phyloP scores from a whole-genome alignment of 2,113 vertebrate species.

The Chunga burmeisteri region DNA sequence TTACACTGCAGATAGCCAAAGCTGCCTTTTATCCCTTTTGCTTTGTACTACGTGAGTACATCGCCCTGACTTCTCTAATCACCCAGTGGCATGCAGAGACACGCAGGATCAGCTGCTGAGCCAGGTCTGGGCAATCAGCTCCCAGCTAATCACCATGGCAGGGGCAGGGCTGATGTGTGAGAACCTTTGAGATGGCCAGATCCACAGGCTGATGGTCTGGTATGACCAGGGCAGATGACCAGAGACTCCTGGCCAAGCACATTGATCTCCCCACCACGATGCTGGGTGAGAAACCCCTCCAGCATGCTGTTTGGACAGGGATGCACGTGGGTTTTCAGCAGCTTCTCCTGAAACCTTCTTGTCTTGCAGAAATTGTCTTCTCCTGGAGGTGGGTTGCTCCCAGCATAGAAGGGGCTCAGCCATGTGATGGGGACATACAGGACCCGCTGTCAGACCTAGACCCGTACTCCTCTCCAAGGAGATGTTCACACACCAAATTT shows the following conservation, averaged over 20 bases:
- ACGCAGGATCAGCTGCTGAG: neutral
- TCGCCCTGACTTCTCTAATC: neutral
- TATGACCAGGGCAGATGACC: fast-evolving
- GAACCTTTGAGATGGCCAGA: neutral
- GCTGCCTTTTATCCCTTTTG: neutral
- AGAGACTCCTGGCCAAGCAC: neutral
- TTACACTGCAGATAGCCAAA: neutral
- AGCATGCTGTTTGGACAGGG: neutral
- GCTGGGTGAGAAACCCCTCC: neutral
- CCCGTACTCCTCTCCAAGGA: neutral
- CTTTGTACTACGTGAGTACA: neutral
- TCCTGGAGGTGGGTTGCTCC: neutral
- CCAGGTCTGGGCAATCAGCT: neutral
- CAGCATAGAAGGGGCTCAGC: neutral
- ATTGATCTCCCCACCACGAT: fast-evolving
- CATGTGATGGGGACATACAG: fast-evolving
- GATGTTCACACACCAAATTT: neutral
- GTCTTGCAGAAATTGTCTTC: neutral
- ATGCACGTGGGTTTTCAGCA: fast-evolving
- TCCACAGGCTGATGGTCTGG: neutral
- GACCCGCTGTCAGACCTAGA: neutral
- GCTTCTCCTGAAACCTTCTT: neutral
- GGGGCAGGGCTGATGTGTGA: neutral
- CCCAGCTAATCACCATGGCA: neutral
- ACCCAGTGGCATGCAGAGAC: neutral